Evolutionary conservation across 1,140 invertebrate species (phyloP), one percentile per base, ranked within the genome.

Genomic region (Zaprionus ghesquierei): DNA sequence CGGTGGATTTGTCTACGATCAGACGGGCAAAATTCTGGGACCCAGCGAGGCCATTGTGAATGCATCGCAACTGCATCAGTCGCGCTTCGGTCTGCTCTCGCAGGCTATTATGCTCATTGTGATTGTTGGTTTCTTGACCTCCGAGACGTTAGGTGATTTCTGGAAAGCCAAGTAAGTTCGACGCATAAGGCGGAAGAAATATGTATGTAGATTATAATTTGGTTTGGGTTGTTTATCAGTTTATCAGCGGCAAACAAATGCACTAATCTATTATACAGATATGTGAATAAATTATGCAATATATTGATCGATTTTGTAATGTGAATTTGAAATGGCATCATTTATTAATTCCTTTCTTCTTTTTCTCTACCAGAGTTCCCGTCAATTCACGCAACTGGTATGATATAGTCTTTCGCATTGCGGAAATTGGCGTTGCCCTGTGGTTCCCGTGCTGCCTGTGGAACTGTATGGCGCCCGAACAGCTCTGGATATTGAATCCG

Each of bases 361-460:
- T 92, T 91, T 2, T 79, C n/a, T n/a, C n/a, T n/a, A n/a, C n/a
- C n/a, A 97, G 96, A 89, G 96, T 98, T 54, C 97, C 97, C 29
- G 94, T 98, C 8, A 94, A 96, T 64, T 97, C 96, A 18, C 95
- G 97, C 76, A 98, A 98, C 93, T 97, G 96, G 94, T 96, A 98
- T 92, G 97, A 98, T 92, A 94, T 98, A 69, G 94, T 98, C 64
- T 98, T 98, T 92, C 95, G 97, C 20, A 94, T 98, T 44, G 96
- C 97, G 54, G 98, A 98, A 94, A 96, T 98, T 76, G 97, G 97
- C n/a, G 97, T 98, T 53, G 96, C 96, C 66, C 91, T 98, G 72
- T 98, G 98, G 97, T 98, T 98, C 93, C 97, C 97, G 2, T 98
- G 97, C 93, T 96, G 97, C 13, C 93, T 98, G 25, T 98, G 98